Percentiles rank a stretch among this genome's conserved stretches.
Conservation (phyloP, 2,797 vertebrate genomes). For the Sebastes oblongus region DNA sequence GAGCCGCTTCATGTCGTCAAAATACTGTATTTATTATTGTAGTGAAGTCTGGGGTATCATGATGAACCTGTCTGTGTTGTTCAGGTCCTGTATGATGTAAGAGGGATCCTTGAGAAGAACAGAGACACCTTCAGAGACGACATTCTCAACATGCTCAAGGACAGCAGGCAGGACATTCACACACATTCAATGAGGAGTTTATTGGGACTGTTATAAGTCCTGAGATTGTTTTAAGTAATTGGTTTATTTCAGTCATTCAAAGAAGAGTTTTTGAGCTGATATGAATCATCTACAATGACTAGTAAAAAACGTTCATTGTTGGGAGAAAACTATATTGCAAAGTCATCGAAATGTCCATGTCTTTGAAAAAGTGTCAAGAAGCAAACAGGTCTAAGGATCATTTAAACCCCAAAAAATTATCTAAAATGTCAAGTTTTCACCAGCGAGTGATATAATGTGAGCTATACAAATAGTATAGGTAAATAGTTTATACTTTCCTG, state of each 20-base stretch:
- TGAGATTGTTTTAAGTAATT: background rate
- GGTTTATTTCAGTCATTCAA: background rate
- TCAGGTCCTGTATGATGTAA: conserved; percentile 90
- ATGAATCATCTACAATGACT: background rate
- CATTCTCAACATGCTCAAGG: conserved; percentile 92
- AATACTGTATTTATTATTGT: too few species aligned
- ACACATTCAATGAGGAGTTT: background rate
- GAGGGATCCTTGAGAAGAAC: conserved; percentile 92
- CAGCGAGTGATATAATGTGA: background rate
- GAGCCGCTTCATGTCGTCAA: background rate
- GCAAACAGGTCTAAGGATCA: background rate
- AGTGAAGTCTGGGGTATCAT: background rate
- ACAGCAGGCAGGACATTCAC: conserved; percentile 85
- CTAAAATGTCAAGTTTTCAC: background rate
- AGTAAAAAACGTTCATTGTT: background rate
- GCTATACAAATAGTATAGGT: background rate
- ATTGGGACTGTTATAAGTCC: background rate
- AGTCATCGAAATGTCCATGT: background rate
- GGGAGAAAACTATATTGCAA: background rate
- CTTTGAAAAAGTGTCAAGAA: background rate
- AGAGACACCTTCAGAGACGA: conserved; percentile 94
- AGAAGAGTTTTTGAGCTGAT: background rate
- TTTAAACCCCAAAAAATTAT: background rate
- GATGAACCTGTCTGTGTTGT: background rate
- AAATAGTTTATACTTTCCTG: background rate